Percentiles rank a stretch among this genome's conserved stretches.
Evolutionary conservation across 2,888 invertebrate species (phyloP).

Genomic region (Caenorhabditis afra): DNA sequence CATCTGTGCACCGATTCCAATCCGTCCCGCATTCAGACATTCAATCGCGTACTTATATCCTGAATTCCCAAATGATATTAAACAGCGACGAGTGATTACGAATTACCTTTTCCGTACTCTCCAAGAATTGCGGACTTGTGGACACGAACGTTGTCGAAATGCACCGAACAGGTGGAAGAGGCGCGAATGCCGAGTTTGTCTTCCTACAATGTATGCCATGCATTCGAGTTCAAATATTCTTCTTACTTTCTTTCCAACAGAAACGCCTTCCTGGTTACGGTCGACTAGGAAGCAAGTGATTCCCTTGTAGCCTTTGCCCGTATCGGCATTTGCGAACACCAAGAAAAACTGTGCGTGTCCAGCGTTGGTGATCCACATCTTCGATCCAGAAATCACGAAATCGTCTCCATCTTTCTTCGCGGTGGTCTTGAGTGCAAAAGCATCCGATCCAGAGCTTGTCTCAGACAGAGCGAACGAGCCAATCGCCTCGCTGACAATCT

Average conservation of each 20-base stretch:
- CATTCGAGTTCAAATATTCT: constrained; percentile 71
- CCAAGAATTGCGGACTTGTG: constrained; percentile 77
- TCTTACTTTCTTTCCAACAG: constrained; percentile 86
- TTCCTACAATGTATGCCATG: constrained; percentile 83
- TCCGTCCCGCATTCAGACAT: constrained; percentile 92
- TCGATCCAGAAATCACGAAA: constrained; percentile 92
- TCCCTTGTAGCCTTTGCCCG: constrained; percentile 74
- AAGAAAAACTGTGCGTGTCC: constrained; percentile 93
- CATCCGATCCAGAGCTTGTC: constrained; percentile 93
- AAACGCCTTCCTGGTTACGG: constrained; percentile 88
- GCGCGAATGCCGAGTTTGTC: constrained; percentile 87
- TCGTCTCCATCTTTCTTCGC: constrained; percentile 90
- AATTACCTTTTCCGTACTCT: constrained; percentile 77
- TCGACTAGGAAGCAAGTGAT: constrained; percentile 97
- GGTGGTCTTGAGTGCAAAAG: constrained; percentile 93
- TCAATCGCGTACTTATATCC: constrained; percentile 96
- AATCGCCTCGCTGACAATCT: constrained; percentile 87
- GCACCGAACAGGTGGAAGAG: constrained; percentile 94
- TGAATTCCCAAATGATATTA: too few relatives aligned
- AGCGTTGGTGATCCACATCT: constrained; percentile 98
- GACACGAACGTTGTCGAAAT: constrained; percentile 93
- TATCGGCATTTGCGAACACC: constrained; percentile 79
- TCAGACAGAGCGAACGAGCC: constrained; percentile 88
- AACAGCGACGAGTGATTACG: too few relatives aligned
- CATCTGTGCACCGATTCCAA: constrained; percentile 87